Base-by-base conservation (phyloP, 2,113 vertebrate genomes). In the Tricholaema leucomelas region DNA sequence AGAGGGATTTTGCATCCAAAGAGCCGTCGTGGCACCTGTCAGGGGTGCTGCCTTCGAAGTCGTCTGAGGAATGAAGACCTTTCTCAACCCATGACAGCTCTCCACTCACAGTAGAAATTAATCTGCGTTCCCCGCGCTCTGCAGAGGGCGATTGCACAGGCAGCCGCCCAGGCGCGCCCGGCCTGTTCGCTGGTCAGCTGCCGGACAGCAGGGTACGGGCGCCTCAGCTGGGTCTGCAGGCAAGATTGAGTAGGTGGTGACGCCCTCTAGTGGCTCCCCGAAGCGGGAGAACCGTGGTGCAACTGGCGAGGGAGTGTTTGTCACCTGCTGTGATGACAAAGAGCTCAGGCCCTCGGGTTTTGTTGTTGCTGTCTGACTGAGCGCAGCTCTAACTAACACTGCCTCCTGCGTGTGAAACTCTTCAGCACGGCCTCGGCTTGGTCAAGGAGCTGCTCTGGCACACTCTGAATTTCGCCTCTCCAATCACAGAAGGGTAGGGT, bases 221-320 rank as follows among this genome's bases (percentile, higher is more conserved):
- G 3, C 10, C 4, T 42, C 48, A 69, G 60, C 38, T 44, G 21
- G 38, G 21, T 78, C 73, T 88, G 54, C 55, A 48, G 65, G 25
- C 55, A 61, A 12, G 31, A 94, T 73, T 63, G 81, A 55, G 60
- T 64, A 92, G 91, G 59, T 82, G 88, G 80, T 73, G 60, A 93
- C 92, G 96, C 92, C 96, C 91, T 93, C 94, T 96, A 96, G 87
- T 89, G 94, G 76, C 59, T 56, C 27, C 33, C 33, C 7, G 6
- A 30, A 73, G 36, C 19, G 63, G 20, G 65, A 42, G 85, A 21
- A 73, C 48, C 16, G 28, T 27, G 42, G 48, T 56, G n/a, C 55
- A 86, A 54, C 28, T 55, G 33, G 20, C 2, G n/a, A 54, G 11
- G 25, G 38, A 44, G 28, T 15, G 23, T 4, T 83, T 75, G 46